A percentile compares a stretch with the other conserved stretches of the same genome.
phyloP scores from a whole-genome alignment of 2,797 vertebrate species.

The Clarias fuscus region DNA sequence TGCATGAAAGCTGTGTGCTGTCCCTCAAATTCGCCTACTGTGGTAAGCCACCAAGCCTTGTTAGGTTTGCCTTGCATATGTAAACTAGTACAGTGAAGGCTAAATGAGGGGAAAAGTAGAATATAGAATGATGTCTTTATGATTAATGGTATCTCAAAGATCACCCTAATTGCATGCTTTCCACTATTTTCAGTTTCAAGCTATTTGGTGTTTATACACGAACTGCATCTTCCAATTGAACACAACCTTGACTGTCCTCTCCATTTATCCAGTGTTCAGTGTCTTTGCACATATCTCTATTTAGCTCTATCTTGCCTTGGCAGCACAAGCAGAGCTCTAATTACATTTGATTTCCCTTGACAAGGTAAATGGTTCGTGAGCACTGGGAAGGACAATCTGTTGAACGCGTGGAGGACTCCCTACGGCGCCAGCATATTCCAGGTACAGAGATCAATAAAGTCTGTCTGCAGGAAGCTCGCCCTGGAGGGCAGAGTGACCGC shows the following conservation, averaged over 20 bases:
- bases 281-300: constrained; percentile 52
- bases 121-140: background rate
- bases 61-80: background rate
- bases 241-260: constrained; percentile 50
- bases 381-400: constrained; percentile 84
- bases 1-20: constrained; percentile 95
- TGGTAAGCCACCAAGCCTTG: constrained; percentile 71
- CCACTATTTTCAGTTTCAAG: background rate
- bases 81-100: background rate
- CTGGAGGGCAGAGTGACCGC: constrained; percentile 72
- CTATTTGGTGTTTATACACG: constrained; percentile 28
- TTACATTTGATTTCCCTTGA: constrained; percentile 66
- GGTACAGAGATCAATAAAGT: constrained; percentile 67
- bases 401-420: constrained; percentile 85
- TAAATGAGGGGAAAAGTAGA: background rate
- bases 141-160: background rate
- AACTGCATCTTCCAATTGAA: constrained; percentile 22
- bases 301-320: constrained; percentile 38
- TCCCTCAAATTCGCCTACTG: constrained; percentile 97
- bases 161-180: constrained; percentile 12
- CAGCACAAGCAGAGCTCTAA: constrained; percentile 68
- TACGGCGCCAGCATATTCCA: constrained; percentile 86
- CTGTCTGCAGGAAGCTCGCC: constrained; percentile 68
- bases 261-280: constrained; percentile 51
- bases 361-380: constrained; percentile 86